These are phyloP conservation scores for Ophthalmolycus amberensis DNA, from an alignment of 2,113 vertebrate species.

Conservation along the genomic window DNA sequence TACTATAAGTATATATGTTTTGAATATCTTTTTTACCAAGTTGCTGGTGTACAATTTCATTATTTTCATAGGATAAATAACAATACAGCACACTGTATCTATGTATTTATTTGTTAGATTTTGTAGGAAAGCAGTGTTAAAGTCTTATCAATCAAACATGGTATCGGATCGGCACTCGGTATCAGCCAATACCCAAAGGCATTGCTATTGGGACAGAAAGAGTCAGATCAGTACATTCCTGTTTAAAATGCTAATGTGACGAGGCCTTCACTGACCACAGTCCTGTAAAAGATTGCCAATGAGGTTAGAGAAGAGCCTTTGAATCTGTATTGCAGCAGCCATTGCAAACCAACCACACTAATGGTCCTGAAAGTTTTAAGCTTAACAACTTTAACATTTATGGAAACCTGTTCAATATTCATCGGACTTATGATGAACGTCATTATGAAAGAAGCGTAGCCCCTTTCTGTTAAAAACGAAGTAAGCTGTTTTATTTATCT, in stretches of 20 bases:
- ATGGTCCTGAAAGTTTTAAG: neutral
- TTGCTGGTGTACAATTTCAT: no score
- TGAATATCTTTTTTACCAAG: no score
- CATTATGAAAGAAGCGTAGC: neutral
- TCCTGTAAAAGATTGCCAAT: neutral
- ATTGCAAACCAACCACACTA: neutral
- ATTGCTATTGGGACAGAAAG: no score
- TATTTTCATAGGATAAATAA: neutral
- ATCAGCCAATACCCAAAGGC: no score
- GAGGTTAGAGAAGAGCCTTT: neutral
- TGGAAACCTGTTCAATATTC: constrained; percentile 9
- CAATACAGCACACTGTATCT: neutral
- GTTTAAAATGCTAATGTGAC: neutral
- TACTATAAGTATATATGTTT: no score
- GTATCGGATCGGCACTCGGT: neutral
- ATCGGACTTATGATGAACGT: neutral
- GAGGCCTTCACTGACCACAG: neutral
- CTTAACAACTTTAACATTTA: neutral
- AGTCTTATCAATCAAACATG: neutral
- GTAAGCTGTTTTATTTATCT: neutral
- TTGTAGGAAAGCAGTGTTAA: no score
- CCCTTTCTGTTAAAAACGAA: neutral
- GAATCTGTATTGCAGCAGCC: constrained; percentile 1
- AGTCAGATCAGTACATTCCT: neutral
- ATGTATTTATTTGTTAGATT: neutral